Percentiles rank a stretch among this genome's conserved stretches.
These are phyloP conservation scores for Brachionus asplanchnoidis DNA, from an alignment of 1,140 invertebrate genomes.

Conservation along the genomic window DNA sequence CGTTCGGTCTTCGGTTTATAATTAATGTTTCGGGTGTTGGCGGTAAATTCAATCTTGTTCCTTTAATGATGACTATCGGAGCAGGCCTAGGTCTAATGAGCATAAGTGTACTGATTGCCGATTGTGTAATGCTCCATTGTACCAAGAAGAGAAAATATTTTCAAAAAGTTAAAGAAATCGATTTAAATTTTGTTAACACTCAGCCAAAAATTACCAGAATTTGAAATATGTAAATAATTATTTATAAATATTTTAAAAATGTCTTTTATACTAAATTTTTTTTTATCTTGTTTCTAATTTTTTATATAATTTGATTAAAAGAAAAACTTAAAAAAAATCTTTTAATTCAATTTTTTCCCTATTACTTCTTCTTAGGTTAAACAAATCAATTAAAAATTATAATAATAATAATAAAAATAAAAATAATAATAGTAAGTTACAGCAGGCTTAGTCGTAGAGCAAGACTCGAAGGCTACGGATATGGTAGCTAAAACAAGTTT, in stretches of 20 bases:
- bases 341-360: too few relatives aligned
- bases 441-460: too few relatives aligned
- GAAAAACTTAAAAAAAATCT: too few relatives aligned
- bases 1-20: slow-evolving; percentile 43
- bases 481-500: too few relatives aligned
- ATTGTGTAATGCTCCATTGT: slow-evolving; percentile 41
- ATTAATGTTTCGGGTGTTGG: slow-evolving; percentile 42
- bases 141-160: slow-evolving; percentile 34
- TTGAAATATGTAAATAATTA: neutral
- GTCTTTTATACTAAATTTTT: neutral
- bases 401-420: too few relatives aligned
- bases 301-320: neutral
- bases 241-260: neutral
- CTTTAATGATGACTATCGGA: slow-evolving; percentile 44
- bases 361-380: too few relatives aligned
- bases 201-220: neutral
- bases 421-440: too few relatives aligned
- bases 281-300: neutral
- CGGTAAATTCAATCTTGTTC: slow-evolving; percentile 43
- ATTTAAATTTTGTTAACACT: slow-evolving; percentile 13
- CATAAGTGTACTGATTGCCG: slow-evolving; percentile 39
- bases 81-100: slow-evolving; percentile 44
- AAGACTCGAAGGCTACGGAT: too few relatives aligned
- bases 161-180: slow-evolving; percentile 40
- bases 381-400: too few relatives aligned